Base-by-base conservation (phyloP, 2,888 invertebrate species). In the Choreutis nemorana region DNA sequence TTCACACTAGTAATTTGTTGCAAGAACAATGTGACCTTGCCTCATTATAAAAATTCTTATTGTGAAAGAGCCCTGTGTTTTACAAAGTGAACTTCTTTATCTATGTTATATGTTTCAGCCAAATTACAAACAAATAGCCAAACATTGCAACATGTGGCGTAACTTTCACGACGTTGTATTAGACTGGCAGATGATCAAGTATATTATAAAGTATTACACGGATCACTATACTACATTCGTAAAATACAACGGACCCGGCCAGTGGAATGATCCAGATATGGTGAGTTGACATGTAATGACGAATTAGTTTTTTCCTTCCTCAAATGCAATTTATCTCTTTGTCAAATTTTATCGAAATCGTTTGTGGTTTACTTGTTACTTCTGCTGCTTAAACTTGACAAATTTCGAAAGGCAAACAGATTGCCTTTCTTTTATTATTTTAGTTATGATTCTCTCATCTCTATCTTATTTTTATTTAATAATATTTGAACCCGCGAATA, bases 181-280 rank as follows among this genome's bases (percentile, higher is more conserved):
- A 28, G 67, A 81, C 0, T 87, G 85, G 84, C 32, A 31, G 0
- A 75, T 80, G 13, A 60, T 87, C 0, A 55, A 55, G 1, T 45
- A 41, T 7, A 85, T 85, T 31, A 65, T 85, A n/a, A 43, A 61
- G 1, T 81, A 82, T 60, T 87, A 82, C 45, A 65, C 72, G 25
- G 33, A 39, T 0, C 64, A 41, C 0, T 57, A 85, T 39, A 60
- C 78, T 20, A 60, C 73, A 6, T 49, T 86, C 18, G 61, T 66
- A 2, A 44, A 53, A 1, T 63, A 79, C 46, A 82, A 85, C 28
- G 85, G 85, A 0, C 86, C 87, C 1, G 87, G 87, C 0, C 83
- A 82, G 36, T 88, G 87, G 87, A 87, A 87, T 40, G 88, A 89
- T 47, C 87, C 87, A 0, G 88, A 88, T 54, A 88, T 87, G 88